phyloP scores from a whole-genome alignment of 1,140 invertebrate genomes.

The Pentalonia nigronervosa region DNA sequence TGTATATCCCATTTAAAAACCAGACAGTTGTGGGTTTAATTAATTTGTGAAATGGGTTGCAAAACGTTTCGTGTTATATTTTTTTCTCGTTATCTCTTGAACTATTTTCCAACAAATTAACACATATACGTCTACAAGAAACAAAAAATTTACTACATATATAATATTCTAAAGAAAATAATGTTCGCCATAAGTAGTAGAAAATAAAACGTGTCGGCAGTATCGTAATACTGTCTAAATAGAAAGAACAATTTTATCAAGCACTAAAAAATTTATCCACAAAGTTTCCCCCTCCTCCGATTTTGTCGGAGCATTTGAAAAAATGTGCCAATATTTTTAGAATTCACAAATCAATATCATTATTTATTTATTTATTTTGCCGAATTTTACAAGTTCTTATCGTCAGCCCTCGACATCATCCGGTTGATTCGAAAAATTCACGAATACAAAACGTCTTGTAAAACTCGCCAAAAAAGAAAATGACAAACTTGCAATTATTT shows the following conservation, averaged over 20 bases:
- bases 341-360: no score
- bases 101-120: neutral
- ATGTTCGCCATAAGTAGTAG: neutral
- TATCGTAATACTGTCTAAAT: no score
- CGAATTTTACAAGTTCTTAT: neutral
- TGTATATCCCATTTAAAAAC: neutral
- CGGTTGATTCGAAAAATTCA: neutral
- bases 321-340: neutral
- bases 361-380: no score
- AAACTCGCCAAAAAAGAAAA: neutral
- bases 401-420: no score
- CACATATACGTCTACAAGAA: neutral
- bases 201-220: neutral
- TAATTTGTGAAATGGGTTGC: neutral
- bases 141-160: neutral
- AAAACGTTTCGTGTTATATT: neutral
- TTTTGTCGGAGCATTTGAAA: neutral
- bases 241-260: neutral
- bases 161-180: neutral
- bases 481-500: neutral
- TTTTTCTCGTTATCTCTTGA: neutral
- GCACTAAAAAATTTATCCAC: neutral
- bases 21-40: neutral
- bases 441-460: neutral
- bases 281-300: neutral